phyloP scores from a whole-genome alignment of 2,888 invertebrate genomes.

The Drymonia ruficornis region DNA sequence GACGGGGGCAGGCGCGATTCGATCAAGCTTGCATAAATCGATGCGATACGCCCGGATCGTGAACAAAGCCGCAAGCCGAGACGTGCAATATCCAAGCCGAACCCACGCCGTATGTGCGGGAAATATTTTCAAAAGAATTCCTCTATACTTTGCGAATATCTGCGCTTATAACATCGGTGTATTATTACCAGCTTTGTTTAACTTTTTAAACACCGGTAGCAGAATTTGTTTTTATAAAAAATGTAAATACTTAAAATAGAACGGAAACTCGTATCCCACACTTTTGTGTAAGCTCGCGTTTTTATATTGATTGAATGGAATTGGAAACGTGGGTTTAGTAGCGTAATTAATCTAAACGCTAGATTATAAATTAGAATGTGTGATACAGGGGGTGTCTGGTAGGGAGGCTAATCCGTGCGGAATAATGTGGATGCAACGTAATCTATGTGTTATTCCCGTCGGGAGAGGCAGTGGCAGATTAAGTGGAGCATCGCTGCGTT shows the following conservation, averaged over 20 bases:
- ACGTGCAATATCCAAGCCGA: conserved; percentile 30
- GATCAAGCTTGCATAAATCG: conserved; percentile 82
- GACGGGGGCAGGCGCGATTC: conserved; percentile 61
- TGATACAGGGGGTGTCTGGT: conserved; percentile 49
- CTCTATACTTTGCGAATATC: conserved; percentile 18
- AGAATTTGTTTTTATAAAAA: conserved; percentile 21
- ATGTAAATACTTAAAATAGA: not conserved
- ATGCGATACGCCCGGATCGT: conserved; percentile 77
- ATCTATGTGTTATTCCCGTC: conserved; percentile 62
- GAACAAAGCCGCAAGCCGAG: conserved; percentile 78
- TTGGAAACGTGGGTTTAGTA: too few relatives aligned
- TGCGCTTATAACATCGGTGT: conserved; percentile 20
- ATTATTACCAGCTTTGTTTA: conserved; percentile 25
- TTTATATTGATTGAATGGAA: too few relatives aligned
- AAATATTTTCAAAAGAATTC: conserved; percentile 32
- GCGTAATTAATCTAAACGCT: conserved; percentile 40
- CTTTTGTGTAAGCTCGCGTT: too few relatives aligned
- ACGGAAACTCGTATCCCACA: too few relatives aligned
- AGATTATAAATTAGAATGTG: conserved; percentile 48
- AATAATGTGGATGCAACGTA: conserved; percentile 65
- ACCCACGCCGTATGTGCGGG: conserved; percentile 1
- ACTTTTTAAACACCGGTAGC: conserved; percentile 20
- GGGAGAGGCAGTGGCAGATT: conserved; percentile 58
- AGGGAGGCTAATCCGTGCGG: conserved; percentile 62
- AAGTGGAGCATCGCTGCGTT: conserved; percentile 50